Evolutionary conservation across 53 echinoderm and acorn worm species (phyloP), one percentile per base, ranked within the genome.

Genomic region (Echinarachnius parma): DNA sequence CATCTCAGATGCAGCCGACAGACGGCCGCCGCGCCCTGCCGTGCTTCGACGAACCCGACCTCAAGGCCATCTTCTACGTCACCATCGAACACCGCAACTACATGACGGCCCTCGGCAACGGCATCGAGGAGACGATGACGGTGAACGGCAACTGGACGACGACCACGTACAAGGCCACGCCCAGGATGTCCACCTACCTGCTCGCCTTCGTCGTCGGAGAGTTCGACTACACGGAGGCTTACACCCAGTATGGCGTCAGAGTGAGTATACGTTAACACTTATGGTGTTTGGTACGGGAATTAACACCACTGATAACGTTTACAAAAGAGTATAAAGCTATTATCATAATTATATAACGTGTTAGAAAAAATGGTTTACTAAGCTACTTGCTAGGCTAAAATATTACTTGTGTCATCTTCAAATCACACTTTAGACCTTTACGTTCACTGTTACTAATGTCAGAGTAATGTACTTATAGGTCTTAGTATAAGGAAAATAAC

Each of bases 151-250:
- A 28, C 23, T 92, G 85, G 89, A 67, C 29, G 1, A 66, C 66
- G 31, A 84, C 84, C 4, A 68, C 32, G 1, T 92, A 79, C 44
- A 59, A 76, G 46, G 76, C 82, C 16, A 86, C 86, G 4, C 88
- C 88, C 1, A 66, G 70, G 16, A 85, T 92, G 83, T 74, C 92
- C 0, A 89, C 92, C 3, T 92, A 92, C 24, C 80, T 92, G 18
- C 60, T 87, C 13, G 95, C 95, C 3, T 95, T 95, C 61, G 81
- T 95, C 5, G 95, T 95, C 58, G 79, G 84, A 11, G 81, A 95
- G 42, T 90, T 95, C 48, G 22, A 15, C 1, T 74, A 76, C 60
- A 84, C 64, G 15, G 65, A 84, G 9, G 77, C 18, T 18, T 31
- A 22, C 3, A 95, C 95, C 21, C 46, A 35, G 13, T 84, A 81